Evolutionary conservation across 2,113 vertebrate genomes (phyloP).

Genomic region (Megaceryle maxima): DNA sequence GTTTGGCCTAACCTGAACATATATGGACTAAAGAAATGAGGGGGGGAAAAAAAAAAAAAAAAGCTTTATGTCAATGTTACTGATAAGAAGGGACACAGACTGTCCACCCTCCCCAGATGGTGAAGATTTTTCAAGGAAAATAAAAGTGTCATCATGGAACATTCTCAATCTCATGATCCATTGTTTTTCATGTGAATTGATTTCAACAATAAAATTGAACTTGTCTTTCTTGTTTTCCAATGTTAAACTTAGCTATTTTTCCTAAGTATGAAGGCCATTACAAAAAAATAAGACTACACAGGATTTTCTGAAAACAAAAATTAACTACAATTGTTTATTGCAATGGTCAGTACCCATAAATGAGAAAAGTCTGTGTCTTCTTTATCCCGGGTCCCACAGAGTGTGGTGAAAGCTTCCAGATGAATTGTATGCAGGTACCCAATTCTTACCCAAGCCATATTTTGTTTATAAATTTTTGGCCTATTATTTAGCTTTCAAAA

Average conservation of each 20-base stretch:
- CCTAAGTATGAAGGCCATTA: neutral
- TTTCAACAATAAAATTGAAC: neutral
- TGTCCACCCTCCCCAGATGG: neutral
- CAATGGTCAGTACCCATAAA: neutral
- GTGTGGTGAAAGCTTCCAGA: neutral
- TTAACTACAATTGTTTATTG: neutral
- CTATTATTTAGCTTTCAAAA: neutral
- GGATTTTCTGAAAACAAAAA: neutral
- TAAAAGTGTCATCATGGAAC: too few species aligned
- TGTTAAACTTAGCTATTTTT: neutral
- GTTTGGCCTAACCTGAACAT: neutral
- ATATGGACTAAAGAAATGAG: neutral
- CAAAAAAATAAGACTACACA: neutral
- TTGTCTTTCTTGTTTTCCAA: neutral
- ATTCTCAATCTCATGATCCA: too few species aligned
- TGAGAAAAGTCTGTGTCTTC: neutral
- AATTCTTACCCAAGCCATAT: neutral
- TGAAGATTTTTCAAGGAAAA: neutral
- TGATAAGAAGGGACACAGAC: neutral
- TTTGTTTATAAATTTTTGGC: neutral
- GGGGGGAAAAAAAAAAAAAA: neutral
- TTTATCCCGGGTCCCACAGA: neutral
- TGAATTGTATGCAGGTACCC: neutral
- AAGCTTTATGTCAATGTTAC: neutral
- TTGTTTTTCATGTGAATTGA: neutral